These are phyloP conservation scores for Lepidurus arcticus DNA, from an alignment of 1,140 invertebrate genomes.

Conservation along the genomic window DNA sequence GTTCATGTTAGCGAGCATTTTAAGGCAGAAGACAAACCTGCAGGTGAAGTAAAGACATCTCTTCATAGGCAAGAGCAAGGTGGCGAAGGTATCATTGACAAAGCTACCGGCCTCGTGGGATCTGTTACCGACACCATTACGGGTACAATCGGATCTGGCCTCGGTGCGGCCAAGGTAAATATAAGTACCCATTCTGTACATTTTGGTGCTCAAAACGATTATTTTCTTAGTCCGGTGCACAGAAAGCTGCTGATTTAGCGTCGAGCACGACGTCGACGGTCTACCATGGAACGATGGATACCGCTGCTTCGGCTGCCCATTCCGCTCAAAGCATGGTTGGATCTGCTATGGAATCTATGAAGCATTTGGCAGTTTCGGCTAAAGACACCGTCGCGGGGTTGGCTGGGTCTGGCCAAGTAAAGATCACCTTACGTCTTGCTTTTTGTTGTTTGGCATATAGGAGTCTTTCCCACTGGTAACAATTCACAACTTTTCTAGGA, in stretches of 20 bases:
- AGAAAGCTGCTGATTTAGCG: background rate
- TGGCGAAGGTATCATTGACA: constrained; percentile 21
- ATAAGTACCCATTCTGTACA: background rate
- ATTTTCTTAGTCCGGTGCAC: background rate
- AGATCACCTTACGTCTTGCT: background rate
- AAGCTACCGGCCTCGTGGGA: constrained; percentile 21
- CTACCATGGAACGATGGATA: constrained; percentile 26
- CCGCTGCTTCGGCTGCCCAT: constrained; percentile 11
- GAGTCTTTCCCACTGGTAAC: background rate
- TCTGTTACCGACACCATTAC: background rate
- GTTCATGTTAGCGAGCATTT: constrained; percentile 26
- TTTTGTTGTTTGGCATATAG: background rate
- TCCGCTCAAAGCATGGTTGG: constrained; percentile 9
- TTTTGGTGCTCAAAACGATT: background rate
- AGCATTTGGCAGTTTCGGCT: background rate
- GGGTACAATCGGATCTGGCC: constrained; percentile 1
- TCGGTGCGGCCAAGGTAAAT: constrained; percentile 23
- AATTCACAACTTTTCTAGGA: background rate
- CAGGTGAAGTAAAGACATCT: background rate
- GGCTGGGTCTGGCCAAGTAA: background rate
- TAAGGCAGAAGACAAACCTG: background rate
- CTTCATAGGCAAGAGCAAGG: constrained; percentile 14
- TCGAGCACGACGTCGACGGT: constrained; percentile 5
- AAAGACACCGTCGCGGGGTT: background rate
- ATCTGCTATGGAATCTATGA: background rate